Evolutionary conservation across 2,113 vertebrate species (phyloP).

Genomic region (Propithecus coquereli): DNA sequence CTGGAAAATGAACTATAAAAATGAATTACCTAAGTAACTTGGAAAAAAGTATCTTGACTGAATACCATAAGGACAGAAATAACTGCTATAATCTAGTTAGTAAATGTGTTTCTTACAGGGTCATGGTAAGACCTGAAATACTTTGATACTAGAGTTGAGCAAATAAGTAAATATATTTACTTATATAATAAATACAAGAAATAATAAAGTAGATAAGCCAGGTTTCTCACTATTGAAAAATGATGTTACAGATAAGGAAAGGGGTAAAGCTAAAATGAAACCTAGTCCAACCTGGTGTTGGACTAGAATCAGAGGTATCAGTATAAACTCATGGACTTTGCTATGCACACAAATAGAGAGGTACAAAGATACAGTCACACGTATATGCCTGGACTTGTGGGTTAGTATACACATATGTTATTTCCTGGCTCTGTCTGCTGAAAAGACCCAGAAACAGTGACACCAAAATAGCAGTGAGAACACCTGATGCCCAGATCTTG

Average conservation of each 20-base stretch:
- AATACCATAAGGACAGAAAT: conserved; percentile 1
- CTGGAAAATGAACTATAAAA: background rate
- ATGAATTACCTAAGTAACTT: background rate
- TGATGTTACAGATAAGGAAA: background rate
- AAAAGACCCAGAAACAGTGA: background rate
- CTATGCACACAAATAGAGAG: background rate
- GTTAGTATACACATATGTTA: background rate
- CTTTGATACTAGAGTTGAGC: background rate
- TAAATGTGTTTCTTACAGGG: background rate
- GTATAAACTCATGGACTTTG: background rate
- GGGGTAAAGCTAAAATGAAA: background rate
- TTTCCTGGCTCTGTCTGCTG: background rate
- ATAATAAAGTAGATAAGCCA: background rate
- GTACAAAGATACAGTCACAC: background rate
- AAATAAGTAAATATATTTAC: background rate
- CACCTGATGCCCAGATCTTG: background rate
- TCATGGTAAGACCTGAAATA: conserved; percentile 21
- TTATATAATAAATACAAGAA: background rate
- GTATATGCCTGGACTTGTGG: background rate
- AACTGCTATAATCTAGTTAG: background rate
- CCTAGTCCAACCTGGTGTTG: background rate
- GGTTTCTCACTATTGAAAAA: background rate
- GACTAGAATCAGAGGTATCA: background rate
- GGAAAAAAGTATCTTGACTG: conserved; percentile 17
- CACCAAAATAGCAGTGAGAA: background rate